Percentiles rank a stretch among this genome's conserved stretches.
Evolutionary conservation across 2,113 vertebrate genomes (phyloP).

Genomic region (Tylochromis polylepis): DNA sequence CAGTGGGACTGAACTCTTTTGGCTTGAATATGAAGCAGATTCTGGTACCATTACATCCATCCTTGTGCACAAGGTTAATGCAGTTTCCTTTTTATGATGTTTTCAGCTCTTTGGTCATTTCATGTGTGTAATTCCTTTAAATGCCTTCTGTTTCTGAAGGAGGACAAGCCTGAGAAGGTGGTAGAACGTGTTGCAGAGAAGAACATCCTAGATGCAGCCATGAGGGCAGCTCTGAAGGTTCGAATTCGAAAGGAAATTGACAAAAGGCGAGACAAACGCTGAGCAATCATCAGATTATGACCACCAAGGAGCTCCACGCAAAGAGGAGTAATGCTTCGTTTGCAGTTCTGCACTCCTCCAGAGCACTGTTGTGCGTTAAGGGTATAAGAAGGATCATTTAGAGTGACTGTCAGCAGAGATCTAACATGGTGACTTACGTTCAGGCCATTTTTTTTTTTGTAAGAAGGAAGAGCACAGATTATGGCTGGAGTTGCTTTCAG

Average conservation of each 20-base stretch:
- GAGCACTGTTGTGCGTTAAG: neutral
- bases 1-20: slow-evolving; percentile 81
- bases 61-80: slow-evolving; percentile 83
- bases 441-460: neutral
- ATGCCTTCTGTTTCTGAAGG: slow-evolving; percentile 61
- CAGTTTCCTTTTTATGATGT: neutral
- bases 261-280: slow-evolving; percentile 78
- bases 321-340: neutral
- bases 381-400: neutral
- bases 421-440: neutral
- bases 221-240: slow-evolving; percentile 78
- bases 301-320: neutral
- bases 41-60: slow-evolving; percentile 81
- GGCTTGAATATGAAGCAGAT: slow-evolving; percentile 88
- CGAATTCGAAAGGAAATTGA: slow-evolving; percentile 82
- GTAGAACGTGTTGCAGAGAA: slow-evolving; percentile 77
- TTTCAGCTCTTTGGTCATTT: neutral
- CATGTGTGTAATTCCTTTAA: neutral
- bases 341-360: neutral
- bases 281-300: slow-evolving; percentile 28
- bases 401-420: neutral
- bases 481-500: neutral
- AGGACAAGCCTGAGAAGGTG: slow-evolving; percentile 80
- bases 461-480: neutral
- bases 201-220: slow-evolving; percentile 77